Percentiles rank a stretch among this genome's conserved stretches.
phyloP scores from a whole-genome alignment of 1,140 invertebrate genomes.

The Sminthurinus signatus region DNA sequence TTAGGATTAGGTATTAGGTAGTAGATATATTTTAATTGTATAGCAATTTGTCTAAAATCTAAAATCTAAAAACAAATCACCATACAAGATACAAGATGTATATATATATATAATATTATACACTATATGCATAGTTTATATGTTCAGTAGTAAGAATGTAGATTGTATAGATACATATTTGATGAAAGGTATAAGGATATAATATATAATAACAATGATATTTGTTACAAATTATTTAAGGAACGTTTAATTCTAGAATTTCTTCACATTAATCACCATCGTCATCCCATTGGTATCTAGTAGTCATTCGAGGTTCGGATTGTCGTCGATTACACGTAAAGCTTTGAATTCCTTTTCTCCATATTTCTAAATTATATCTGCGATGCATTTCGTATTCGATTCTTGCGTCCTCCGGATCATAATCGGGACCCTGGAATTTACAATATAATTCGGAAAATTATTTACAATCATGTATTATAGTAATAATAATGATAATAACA shows the following conservation, averaged over 20 bases:
- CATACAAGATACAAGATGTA: too few species aligned
- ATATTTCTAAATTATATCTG: constrained; percentile 9
- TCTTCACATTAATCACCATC: constrained; percentile 22
- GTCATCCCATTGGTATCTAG: constrained; percentile 29
- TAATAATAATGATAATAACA: not conserved
- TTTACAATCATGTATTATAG: not conserved
- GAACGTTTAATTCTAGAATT: not conserved
- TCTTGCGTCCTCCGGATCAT: constrained; percentile 33
- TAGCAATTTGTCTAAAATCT: too few species aligned
- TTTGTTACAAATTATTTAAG: not conserved
- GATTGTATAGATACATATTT: too few species aligned
- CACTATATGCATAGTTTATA: too few species aligned
- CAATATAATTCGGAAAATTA: not conserved
- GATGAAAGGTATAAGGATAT: too few species aligned
- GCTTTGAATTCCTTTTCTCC: constrained; percentile 20
- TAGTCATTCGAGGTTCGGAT: constrained; percentile 8
- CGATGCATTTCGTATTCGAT: constrained; percentile 8
- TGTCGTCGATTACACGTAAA: constrained; percentile 8
- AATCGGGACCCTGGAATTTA: constrained; percentile 37
- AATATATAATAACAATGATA: too few species aligned
- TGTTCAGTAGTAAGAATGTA: too few species aligned
- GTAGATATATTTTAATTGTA: too few species aligned
- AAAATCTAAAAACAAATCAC: too few species aligned
- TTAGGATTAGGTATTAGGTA: too few species aligned
- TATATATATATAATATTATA: too few species aligned